Evolutionary conservation across 2,888 invertebrate species (phyloP).

Genomic region (Blastobasis lacticolella): DNA sequence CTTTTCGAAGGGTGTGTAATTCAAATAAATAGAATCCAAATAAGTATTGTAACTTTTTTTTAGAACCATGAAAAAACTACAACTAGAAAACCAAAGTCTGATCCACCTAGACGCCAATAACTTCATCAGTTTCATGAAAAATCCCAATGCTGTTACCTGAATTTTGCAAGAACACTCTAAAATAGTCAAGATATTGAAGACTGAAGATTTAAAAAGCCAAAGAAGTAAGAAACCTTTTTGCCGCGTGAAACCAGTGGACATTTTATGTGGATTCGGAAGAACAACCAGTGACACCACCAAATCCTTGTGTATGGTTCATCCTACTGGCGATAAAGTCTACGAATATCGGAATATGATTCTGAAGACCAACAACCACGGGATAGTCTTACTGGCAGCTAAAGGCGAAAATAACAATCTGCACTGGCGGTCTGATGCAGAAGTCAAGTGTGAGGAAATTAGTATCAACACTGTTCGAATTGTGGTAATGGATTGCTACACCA

Average conservation of each 20-base stretch:
- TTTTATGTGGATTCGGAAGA: neutral
- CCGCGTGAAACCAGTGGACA: neutral
- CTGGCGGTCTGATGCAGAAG: neutral
- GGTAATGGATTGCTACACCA: neutral
- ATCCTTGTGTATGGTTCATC: neutral
- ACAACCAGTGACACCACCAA: neutral
- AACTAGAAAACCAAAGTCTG: neutral
- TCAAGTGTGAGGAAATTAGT: neutral
- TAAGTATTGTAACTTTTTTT: neutral
- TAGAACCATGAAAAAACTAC: neutral
- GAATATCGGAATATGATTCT: neutral
- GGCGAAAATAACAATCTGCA: neutral
- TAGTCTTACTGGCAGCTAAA: neutral
- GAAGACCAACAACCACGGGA: neutral
- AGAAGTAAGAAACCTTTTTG: neutral
- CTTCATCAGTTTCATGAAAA: slow-evolving; percentile 1
- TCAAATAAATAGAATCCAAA: neutral
- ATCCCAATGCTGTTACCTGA: neutral
- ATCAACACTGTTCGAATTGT: neutral
- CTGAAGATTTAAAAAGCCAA: neutral
- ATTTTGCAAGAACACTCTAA: neutral
- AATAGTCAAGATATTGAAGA: neutral
- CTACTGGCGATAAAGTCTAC: neutral
- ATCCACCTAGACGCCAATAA: neutral
- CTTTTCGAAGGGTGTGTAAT: neutral